Percentiles rank a stretch among this genome's conserved stretches.
phyloP scores from a whole-genome alignment of 1,140 invertebrate genomes.

The Wasmannia auropunctata region DNA sequence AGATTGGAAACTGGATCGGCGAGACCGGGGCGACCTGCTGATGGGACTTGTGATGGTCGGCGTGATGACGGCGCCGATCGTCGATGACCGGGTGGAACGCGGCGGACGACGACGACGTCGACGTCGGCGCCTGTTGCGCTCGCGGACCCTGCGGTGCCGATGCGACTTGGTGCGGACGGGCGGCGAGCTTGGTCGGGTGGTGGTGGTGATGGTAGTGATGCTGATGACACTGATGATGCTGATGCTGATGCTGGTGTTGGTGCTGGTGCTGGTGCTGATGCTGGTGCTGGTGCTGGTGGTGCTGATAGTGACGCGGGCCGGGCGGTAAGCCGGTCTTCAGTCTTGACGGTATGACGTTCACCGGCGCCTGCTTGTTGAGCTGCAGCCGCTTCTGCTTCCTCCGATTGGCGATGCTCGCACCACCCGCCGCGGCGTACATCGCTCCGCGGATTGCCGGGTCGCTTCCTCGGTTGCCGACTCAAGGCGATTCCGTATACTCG shows the following conservation, averaged over 20 bases:
- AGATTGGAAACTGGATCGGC: slow-evolving; percentile 82
- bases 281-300: slow-evolving; percentile 66
- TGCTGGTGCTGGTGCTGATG: slow-evolving; percentile 61
- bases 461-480: slow-evolving; percentile 66
- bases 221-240: slow-evolving; percentile 69
- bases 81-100: slow-evolving; percentile 77
- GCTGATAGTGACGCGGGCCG: slow-evolving; percentile 55
- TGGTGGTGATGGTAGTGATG: slow-evolving; percentile 70
- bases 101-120: slow-evolving; percentile 72
- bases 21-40: slow-evolving; percentile 78
- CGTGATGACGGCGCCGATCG: slow-evolving; percentile 75
- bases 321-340: slow-evolving; percentile 52
- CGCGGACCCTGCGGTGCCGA: slow-evolving; percentile 34
- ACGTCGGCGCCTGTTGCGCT: slow-evolving; percentile 37
- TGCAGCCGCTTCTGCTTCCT: slow-evolving; percentile 82
- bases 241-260: slow-evolving; percentile 69
- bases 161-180: slow-evolving; percentile 52
- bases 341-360: slow-evolving; percentile 61
- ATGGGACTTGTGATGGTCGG: slow-evolving; percentile 70
- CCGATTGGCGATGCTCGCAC: slow-evolving; percentile 82
- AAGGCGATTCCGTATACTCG: slow-evolving; percentile 75
- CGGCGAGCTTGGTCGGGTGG: slow-evolving; percentile 60
- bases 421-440: slow-evolving; percentile 83
- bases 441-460: slow-evolving; percentile 50
- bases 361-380: slow-evolving; percentile 74